Conservation (phyloP, 2,113 vertebrate species). For the Corythoichthys haematopterus region DNA sequence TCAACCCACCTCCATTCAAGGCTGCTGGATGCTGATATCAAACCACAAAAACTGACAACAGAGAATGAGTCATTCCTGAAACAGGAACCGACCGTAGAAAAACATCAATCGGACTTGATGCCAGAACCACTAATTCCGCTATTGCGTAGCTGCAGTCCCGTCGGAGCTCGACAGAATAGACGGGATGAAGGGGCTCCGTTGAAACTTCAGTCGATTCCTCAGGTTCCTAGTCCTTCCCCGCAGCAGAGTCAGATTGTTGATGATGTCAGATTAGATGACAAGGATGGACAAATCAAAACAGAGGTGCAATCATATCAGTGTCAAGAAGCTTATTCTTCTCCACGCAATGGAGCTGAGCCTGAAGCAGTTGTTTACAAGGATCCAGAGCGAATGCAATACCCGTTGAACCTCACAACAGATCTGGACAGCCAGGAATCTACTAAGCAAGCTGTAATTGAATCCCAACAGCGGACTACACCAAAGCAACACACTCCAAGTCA, state of each 20-base stretch:
- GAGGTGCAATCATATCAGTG: conserved; percentile 66
- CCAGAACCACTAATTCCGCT: conserved; percentile 27
- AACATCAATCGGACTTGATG: conserved; percentile 10
- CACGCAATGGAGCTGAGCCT: conserved; percentile 55
- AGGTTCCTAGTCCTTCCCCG: conserved; percentile 18
- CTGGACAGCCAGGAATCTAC: conserved; percentile 14
- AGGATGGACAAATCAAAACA: conserved; percentile 63
- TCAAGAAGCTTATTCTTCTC: conserved; percentile 62
- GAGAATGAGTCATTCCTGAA: conserved; percentile 41
- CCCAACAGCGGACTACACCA: conserved; percentile 20
- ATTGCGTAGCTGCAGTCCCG: conserved; percentile 34
- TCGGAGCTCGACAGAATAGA: neutral
- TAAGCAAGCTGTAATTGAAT: conserved; percentile 15
- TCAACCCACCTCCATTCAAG: conserved; percentile 53
- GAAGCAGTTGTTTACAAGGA: conserved; percentile 56
- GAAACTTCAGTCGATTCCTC: conserved; percentile 21
- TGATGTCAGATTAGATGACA: conserved; percentile 68
- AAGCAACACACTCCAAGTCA: conserved; percentile 17
- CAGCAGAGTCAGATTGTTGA: conserved; percentile 41
- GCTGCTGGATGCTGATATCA: conserved; percentile 74
- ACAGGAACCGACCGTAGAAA: conserved; percentile 33
- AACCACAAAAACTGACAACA: conserved; percentile 68
- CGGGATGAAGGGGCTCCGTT: conserved; percentile 8
- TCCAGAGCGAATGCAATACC: conserved; percentile 15
- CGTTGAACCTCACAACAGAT: conserved; percentile 15